Conservation (phyloP, 2,113 vertebrate genomes). For the Nansenia antarctica region DNA sequence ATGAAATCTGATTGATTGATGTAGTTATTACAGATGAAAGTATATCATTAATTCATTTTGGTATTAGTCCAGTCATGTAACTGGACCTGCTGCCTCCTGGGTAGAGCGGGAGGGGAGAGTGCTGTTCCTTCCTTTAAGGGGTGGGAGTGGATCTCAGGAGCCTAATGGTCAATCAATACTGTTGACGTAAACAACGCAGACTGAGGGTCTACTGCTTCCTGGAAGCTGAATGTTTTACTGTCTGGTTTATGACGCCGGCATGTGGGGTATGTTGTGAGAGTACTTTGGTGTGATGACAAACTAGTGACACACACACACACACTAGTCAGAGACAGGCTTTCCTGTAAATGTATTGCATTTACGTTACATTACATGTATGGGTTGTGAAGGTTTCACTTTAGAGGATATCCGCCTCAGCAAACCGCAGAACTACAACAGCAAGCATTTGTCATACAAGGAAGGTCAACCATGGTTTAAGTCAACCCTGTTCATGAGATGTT, state of each 20-base stretch:
- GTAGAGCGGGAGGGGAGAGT: no score
- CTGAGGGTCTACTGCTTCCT: background rate
- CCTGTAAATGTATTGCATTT: background rate
- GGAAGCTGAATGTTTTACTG: background rate
- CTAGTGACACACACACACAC: background rate
- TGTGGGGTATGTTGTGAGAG: background rate
- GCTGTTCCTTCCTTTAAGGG: background rate
- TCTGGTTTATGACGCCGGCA: background rate
- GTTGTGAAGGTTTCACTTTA: background rate
- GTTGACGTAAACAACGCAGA: background rate
- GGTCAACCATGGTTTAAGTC: background rate
- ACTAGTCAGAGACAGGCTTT: background rate
- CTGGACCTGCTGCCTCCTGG: slow-evolving; percentile 6
- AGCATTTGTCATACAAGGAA: no score
- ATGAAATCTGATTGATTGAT: no score
- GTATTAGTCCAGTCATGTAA: no score
- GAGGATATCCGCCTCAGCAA: no score
- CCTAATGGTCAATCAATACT: slow-evolving; percentile 23
- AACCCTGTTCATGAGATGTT: background rate
- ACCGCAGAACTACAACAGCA: no score
- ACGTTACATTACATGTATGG: background rate
- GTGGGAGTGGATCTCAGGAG: slow-evolving; percentile 13
- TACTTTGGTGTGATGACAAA: background rate
- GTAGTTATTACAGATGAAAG: no score
- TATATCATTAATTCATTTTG: no score